A percentile compares a stretch with the other conserved stretches of the same genome.
phyloP scores from a whole-genome alignment of 2,888 invertebrate species.

The Anoncus sp. region DNA sequence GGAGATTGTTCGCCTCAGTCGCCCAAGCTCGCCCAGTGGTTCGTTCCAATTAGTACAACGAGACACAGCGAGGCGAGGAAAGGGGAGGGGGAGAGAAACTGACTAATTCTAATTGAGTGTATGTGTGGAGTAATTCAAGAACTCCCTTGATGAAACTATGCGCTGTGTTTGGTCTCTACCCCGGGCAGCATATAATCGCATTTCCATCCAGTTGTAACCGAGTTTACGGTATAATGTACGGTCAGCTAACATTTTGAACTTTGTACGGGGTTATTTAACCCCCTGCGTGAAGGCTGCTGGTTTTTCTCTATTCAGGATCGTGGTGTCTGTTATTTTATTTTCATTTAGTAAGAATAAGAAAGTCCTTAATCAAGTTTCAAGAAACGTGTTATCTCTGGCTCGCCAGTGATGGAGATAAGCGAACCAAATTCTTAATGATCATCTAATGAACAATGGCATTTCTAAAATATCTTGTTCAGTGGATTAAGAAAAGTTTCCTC shows the following conservation, averaged over 20 bases:
- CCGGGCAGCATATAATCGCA: slow-evolving; percentile 54
- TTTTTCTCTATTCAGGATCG: not conserved
- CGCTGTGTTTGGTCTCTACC: slow-evolving; percentile 17
- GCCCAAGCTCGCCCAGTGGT: slow-evolving; percentile 51
- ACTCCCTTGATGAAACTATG: slow-evolving; percentile 61
- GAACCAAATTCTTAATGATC: too few relatives aligned
- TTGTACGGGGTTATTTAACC: slow-evolving; percentile 25
- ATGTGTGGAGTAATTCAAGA: slow-evolving; percentile 66
- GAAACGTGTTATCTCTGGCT: too few relatives aligned
- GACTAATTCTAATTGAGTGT: slow-evolving; percentile 65
- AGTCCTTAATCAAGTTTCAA: not conserved
- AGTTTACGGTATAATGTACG: slow-evolving; percentile 3
- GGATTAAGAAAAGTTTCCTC: too few relatives aligned
- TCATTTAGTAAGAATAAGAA: not conserved
- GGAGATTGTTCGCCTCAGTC: not conserved
- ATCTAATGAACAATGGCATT: too few relatives aligned
- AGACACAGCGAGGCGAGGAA: slow-evolving; percentile 35
- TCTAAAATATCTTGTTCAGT: too few relatives aligned
- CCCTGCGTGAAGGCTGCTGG: not conserved
- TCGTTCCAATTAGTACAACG: slow-evolving; percentile 59
- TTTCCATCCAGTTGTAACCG: slow-evolving; percentile 44
- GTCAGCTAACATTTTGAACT: slow-evolving; percentile 33
- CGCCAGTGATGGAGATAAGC: too few relatives aligned
- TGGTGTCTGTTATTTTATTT: not conserved
- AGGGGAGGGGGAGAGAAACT: slow-evolving; percentile 7